Percentiles rank a stretch among this genome's conserved stretches.
These are phyloP conservation scores for Palythoa heliodiscus DNA, from an alignment of 92 coral and sea anemone species.

Conservation along the genomic window DNA sequence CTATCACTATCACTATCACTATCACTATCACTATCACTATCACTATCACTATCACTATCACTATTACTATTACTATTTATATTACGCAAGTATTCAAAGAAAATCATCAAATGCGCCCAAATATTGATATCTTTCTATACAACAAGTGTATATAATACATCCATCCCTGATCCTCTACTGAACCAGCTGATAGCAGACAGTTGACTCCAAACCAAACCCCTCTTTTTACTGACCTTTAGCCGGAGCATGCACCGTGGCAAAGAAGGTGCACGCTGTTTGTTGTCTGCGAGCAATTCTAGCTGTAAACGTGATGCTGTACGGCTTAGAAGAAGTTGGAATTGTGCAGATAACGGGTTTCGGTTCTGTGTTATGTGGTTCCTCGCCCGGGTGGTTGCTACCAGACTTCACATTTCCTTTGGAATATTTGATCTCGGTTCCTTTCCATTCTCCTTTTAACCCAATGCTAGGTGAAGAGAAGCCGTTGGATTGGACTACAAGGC, in stretches of 20 bases:
- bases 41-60: no score
- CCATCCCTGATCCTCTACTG: no score
- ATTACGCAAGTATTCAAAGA: no score
- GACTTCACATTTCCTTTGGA: neutral
- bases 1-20: no score
- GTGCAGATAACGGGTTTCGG: neutral
- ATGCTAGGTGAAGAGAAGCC: neutral
- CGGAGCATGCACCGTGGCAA: neutral
- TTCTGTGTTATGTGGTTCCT: neutral
- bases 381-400: neutral
- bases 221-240: neutral
- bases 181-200: no score
- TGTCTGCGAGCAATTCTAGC: neutral
- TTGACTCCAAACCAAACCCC: no score
- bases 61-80: no score
- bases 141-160: no score
- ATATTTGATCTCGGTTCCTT: slow-evolving; percentile 5
- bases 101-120: no score
- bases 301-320: slow-evolving; percentile 20
- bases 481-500: neutral
- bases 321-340: slow-evolving; percentile 7
- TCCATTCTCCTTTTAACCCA: slow-evolving; percentile 1
- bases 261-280: neutral
- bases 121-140: no score
- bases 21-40: no score